phyloP scores from a whole-genome alignment of 1,140 invertebrate genomes.

The Scaptomyza pallida region DNA sequence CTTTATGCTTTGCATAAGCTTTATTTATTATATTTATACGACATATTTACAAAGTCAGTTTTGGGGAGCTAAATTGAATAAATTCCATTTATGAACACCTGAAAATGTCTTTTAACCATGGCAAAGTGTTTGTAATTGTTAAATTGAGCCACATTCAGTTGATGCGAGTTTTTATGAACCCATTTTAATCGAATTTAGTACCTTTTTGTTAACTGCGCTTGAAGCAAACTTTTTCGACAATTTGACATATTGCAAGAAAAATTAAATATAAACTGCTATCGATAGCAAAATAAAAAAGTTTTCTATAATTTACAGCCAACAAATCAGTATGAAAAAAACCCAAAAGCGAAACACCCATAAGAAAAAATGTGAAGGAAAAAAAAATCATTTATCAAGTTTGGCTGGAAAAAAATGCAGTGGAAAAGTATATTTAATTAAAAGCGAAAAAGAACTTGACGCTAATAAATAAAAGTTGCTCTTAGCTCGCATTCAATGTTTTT shows the following conservation, averaged over 20 bases:
- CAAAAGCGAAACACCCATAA: conserved; percentile 1
- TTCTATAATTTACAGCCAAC: conserved; percentile 28
- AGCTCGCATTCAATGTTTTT: conserved; percentile 1
- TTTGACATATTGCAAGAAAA: conserved; percentile 63
- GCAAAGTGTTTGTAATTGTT: conserved; percentile 31
- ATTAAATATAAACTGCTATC: conserved; percentile 40
- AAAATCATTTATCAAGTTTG: conserved; percentile 74
- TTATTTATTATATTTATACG: conserved; percentile 23
- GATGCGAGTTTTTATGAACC: conserved; percentile 6
- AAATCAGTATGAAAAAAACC: conserved; percentile 31
- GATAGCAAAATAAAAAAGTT: conserved; percentile 53
- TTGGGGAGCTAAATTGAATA: conserved; percentile 45
- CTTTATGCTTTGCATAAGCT: conserved; percentile 71
- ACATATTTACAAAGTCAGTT: conserved; percentile 53
- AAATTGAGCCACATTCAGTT: conserved; percentile 69
- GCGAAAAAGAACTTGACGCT: conserved; percentile 66
- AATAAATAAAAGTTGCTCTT: conserved; percentile 67
- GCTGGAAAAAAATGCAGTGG: conserved; percentile 50
- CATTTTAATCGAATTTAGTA: conserved; percentile 34
- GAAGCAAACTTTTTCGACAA: conserved; percentile 52
- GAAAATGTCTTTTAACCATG: conserved; percentile 73
- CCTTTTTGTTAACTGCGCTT: conserved; percentile 54
- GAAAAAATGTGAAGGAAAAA: conserved; percentile 27
- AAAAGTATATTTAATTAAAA: conserved; percentile 75
- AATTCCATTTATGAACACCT: conserved; percentile 70